Conservation (phyloP, 1,140 invertebrate species). For the Pseudomyrmex gracilis region DNA sequence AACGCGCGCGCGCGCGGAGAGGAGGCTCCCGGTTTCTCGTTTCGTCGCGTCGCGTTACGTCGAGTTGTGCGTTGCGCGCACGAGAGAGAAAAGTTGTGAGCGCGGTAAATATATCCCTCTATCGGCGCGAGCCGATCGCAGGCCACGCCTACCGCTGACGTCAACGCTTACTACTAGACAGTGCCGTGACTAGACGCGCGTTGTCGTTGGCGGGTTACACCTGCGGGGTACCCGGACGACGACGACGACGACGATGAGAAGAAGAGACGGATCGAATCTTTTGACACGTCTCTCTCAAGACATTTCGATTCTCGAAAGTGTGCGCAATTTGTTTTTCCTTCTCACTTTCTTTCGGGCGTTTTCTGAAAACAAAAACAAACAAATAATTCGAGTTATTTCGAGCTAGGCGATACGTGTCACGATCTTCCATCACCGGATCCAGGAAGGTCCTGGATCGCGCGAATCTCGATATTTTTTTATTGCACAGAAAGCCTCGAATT, state of each 20-base stretch:
- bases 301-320: neutral
- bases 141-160: constrained; percentile 81
- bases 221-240: neutral
- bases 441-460: too few species aligned
- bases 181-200: constrained; percentile 72
- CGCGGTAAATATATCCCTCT: constrained; percentile 83
- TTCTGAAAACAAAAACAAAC: too few species aligned
- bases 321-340: too few species aligned
- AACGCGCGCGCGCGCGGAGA: too few species aligned
- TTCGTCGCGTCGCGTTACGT: constrained; percentile 11
- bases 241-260: neutral
- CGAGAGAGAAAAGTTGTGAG: constrained; percentile 81
- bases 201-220: neutral
- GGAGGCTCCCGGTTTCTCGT: neutral
- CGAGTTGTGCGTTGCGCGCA: constrained; percentile 60
- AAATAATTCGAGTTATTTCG: too few species aligned
- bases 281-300: neutral
- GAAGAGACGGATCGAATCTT: neutral
- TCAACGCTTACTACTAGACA: constrained; percentile 77
- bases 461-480: too few species aligned
- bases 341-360: too few species aligned
- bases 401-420: too few species aligned
- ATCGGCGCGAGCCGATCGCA: constrained; percentile 70
- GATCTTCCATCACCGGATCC: too few species aligned
- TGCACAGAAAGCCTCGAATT: too few species aligned